Evolutionary conservation across 1,140 invertebrate genomes (phyloP).

Genomic region (Phortica variegata): DNA sequence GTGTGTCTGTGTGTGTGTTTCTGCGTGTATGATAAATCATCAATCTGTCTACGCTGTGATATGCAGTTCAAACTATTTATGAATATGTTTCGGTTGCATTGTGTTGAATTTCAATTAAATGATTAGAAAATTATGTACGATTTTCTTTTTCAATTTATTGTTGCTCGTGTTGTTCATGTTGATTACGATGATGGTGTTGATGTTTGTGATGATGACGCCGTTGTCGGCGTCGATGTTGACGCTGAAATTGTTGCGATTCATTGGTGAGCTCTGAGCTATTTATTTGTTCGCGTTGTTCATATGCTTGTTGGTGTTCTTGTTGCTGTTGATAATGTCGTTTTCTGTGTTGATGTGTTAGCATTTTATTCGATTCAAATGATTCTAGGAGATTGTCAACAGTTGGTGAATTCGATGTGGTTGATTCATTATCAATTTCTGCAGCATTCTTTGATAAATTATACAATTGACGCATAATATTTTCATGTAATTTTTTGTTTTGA

Average conservation of each 20-base stretch:
- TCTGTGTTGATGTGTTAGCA: constrained; percentile 23
- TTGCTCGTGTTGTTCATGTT: constrained; percentile 19
- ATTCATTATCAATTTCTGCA: constrained; percentile 17
- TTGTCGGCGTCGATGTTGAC: constrained; percentile 4
- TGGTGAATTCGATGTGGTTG: constrained; percentile 36
- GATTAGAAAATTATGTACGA: too few relatives aligned
- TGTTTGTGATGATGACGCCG: neutral
- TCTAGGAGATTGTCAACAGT: constrained; percentile 42
- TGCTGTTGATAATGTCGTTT: constrained; percentile 29
- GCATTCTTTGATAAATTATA: constrained; percentile 17
- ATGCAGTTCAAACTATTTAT: neutral
- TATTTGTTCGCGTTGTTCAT: neutral
- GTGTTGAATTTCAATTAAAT: neutral
- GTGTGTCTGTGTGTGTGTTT: constrained; percentile 4
- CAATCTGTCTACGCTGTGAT: constrained; percentile 4
- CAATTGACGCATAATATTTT: constrained; percentile 15
- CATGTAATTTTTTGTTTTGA: constrained; percentile 15
- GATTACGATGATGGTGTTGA: constrained; percentile 24
- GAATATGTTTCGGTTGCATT: neutral
- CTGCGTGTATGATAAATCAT: neutral
- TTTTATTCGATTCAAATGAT: constrained; percentile 18
- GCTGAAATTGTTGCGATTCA: constrained; percentile 19
- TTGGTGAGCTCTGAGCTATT: constrained; percentile 10
- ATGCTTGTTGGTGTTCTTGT: constrained; percentile 18
- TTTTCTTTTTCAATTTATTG: constrained; percentile 8